Base-by-base conservation (phyloP, 2,888 invertebrate genomes). In the Rhagophthalmus giganteus region DNA sequence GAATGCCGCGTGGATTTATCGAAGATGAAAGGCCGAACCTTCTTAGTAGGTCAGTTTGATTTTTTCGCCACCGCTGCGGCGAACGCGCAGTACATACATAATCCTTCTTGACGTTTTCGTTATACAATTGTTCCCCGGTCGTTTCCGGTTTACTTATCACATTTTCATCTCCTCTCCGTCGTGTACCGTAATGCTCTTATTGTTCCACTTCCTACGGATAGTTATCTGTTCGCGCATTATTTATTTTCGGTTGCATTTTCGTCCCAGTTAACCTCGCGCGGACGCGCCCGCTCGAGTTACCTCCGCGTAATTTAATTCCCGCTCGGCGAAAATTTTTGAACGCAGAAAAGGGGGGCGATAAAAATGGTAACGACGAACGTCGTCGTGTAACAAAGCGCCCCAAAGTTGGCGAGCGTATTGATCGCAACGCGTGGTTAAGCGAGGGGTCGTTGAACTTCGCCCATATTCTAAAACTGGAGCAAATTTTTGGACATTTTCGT, bases 391-490 rank as follows among this genome's bases (percentile, higher is more conserved):
- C 34, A 42, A 33, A 25, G 13, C 34, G 11, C 15, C 39, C 14
- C 30, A 39, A 34, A 40, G 40, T 45, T 39, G 16, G 32, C 28
- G n/a, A n/a, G 25, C 16, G 39, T 52, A 52, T 52, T 52, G 51
- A 52, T 46, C 51, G 51, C 25, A 32, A 34, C 35, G 28, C 31
- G n/a, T n/a, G n/a, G n/a, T n/a, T n/a, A n/a, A 31, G 26, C 15
- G 13, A 24, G 8, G 33, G 51, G 34, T 52, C 46, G 40, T 27
- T 32, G 51, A 47, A 34, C 51, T 12, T 28, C 8, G 31, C 34
- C 34, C n/a, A n/a, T 34, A 44, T 34, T 45, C 35, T 46, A 46
- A 52, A 38, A 45, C 27, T 52, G 46, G 51, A 52, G 39, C 45
- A 52, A 40, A 52, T 35, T 46, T n/a, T 41, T 35, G 45, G 25